phyloP scores from a whole-genome alignment of 2,888 invertebrate species.

The Galeruca laticollis region DNA sequence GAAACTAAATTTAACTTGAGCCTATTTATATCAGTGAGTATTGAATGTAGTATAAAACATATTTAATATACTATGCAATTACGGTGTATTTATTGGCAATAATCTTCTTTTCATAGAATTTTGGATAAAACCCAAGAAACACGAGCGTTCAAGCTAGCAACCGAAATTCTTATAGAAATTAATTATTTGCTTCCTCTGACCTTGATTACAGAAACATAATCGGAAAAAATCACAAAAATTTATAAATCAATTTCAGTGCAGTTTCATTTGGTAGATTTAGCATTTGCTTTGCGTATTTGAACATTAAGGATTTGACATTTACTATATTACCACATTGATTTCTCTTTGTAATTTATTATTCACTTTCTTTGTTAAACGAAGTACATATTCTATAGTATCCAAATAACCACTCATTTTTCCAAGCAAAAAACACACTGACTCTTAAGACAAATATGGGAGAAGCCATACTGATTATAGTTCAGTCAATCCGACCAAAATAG shows the following conservation, averaged over 20 bases:
- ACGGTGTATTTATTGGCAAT: conserved; percentile 21
- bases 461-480: too few species aligned
- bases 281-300: too few species aligned
- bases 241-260: background rate
- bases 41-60: conserved; percentile 2
- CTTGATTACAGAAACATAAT: conserved; percentile 8
- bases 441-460: too few species aligned
- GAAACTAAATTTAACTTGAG: background rate
- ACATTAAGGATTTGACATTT: too few species aligned
- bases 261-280: too few species aligned
- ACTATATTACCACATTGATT: too few species aligned
- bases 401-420: too few species aligned
- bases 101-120: conserved; percentile 28
- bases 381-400: too few species aligned
- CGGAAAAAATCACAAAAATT: background rate
- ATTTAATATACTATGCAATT: conserved; percentile 3
- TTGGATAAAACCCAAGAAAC: conserved; percentile 33
- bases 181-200: conserved; percentile 28
- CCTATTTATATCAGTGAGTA: background rate
- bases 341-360: too few species aligned
- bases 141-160: conserved; percentile 20
- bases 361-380: too few species aligned
- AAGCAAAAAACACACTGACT: too few species aligned
- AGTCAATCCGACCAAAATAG: too few species aligned
- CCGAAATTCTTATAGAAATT: conserved; percentile 7